Evolutionary conservation across 2,797 vertebrate genomes (phyloP), one percentile per base, ranked within the genome.

Genomic region (Chelmon rostratus): DNA sequence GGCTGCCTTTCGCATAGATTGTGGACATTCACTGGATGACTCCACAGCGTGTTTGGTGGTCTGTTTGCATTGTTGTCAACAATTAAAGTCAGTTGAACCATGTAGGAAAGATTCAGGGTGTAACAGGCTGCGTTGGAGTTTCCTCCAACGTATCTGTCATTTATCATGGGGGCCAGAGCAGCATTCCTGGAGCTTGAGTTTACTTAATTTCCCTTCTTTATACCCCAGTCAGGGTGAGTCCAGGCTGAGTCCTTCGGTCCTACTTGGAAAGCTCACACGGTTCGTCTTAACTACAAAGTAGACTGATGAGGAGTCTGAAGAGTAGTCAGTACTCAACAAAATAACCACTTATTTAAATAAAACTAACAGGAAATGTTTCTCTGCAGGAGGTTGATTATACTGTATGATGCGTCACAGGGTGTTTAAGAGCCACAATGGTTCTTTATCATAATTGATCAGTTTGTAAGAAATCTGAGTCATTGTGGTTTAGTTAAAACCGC

Each of bases 141-240:
- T 78, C 77, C 76, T 82, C 54, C 23, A 57, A 23, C 68, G 67
- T 68, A 59, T 61, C 21, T 62, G 69, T 79, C 59, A 75, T 79
- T 80, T 37, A 79, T 90, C 82, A 86, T 2, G 2, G 52, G 46
- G 78, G 67, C 72, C 78, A 6, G 54, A 72, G 81, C 77, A 57
- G 31, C 88, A 87, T 90, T 89, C 84, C 79, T 88, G 3, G 1
- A 44, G 46, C 78, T 69, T 72, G 21, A 86, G 19, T 79, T 83
- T 67, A 62, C 54, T 50, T 73, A n/a, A 84, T 83, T 87, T 78
- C 50, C 62, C 66, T 40, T 77, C 25, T 69, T 76, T 57, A 42
- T 58, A 67, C 33, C 42, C 25, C 67, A 63, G 75, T 77, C 69
- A 53, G 57, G 35, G 1, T 33, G 53, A 73, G 62, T 53, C 25